Evolutionary conservation across 2,113 vertebrate species (phyloP), one percentile per base, ranked within the genome.

Genomic region (Ginglymostoma cirratum): DNA sequence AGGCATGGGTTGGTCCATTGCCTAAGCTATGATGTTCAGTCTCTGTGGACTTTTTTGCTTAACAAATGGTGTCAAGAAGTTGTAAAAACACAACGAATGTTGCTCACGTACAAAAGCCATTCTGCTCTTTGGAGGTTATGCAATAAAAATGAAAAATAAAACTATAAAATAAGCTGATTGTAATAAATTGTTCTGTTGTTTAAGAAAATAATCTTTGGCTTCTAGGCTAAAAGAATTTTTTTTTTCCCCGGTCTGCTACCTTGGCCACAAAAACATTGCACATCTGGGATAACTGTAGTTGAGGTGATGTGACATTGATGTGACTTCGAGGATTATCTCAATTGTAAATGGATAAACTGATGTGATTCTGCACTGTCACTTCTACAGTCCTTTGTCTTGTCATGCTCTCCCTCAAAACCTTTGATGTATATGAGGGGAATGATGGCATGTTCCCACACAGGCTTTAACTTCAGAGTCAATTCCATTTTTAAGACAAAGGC

Each of bases 301-400:
- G 52, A 61, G 89, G 61, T 93, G 89, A 66, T 45, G 1, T 67
- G 61, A 66, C 89, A 38, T 65, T 93, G 89, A 66, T 45, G 17
- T 93, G 61, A 23, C 89, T 66, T 93, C 89, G 38, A 92, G 61
- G 89, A 65, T 66, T 65, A 38, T 92, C 38, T 92, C 89, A 93
- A 93, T 93, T 93, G 89, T 93, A 93, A 93, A 66, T 38, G 61
- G 89, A 66, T 93, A 93, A 66, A 93, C 61, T 93, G 89, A 66
- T 66, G 61, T 93, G 89, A 93, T 66, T 93, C 89, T 93, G 61
- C 52, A 93, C 61, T 66, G 30, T 93, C 89, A 93, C 17, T 67
- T 38, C 61, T 66, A 65, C 34, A 93, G 15, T n/a, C 89, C 89
- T 66, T 93, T 21, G 61, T n/a, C 89, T 67, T 93, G 61, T 66